phyloP scores from a whole-genome alignment of 2,113 vertebrate genomes.

The Chlamydotis undulata region DNA sequence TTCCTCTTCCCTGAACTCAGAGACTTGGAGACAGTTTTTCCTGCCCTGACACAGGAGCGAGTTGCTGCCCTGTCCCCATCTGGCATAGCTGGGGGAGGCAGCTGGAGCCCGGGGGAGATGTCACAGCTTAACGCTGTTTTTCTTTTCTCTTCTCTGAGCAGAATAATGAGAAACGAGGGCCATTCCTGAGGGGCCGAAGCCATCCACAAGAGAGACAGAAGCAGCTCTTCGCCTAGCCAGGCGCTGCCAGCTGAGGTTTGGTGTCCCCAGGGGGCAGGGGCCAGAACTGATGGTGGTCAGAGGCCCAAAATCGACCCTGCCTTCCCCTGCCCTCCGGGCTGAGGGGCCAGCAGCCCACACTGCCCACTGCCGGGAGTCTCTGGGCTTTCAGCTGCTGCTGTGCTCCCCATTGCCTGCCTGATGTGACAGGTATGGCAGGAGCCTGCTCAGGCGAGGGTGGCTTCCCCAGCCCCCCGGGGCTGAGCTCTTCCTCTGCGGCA shows the following conservation, averaged over 20 bases:
- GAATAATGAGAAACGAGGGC: conserved; percentile 90
- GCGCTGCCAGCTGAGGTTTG: conserved; percentile 60
- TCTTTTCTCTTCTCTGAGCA: conserved; percentile 58
- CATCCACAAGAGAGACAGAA: conserved; percentile 3
- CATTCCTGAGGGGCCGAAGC: conserved; percentile 85
- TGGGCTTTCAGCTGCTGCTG: not conserved
- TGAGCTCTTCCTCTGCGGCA: conserved; percentile 21
- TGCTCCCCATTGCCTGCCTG: not conserved
- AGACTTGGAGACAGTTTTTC: not conserved
- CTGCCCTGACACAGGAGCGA: not conserved
- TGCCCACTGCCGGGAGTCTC: not conserved
- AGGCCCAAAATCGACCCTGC: conserved; percentile 17
- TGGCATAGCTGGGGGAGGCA: not conserved
- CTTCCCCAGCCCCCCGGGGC: not conserved
- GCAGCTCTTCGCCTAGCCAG: conserved; percentile 4
- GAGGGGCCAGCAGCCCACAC: not conserved
- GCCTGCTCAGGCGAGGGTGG: not conserved
- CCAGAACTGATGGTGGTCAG: conserved; percentile 40
- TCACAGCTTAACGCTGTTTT: not conserved
- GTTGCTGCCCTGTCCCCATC: not conserved
- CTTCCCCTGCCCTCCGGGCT: not conserved
- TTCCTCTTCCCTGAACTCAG: not conserved
- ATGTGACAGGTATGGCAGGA: not conserved
- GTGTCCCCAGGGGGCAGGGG: conserved; percentile 31
- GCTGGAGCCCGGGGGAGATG: not conserved